phyloP scores from a whole-genome alignment of 2,113 vertebrate species.

The Uropsilus gracilis region DNA sequence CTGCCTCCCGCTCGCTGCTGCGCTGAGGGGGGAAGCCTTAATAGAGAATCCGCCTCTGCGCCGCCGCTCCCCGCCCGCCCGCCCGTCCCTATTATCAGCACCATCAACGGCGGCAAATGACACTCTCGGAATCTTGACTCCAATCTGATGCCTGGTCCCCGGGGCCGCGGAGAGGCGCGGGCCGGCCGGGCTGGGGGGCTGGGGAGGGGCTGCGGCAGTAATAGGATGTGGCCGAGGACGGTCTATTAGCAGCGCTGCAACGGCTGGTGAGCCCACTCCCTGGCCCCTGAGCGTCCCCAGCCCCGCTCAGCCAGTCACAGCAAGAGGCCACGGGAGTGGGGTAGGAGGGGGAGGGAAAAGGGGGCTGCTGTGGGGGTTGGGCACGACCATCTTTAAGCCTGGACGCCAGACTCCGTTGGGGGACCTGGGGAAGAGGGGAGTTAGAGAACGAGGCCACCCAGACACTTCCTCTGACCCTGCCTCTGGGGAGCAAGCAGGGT shows the following conservation, averaged over 20 bases:
- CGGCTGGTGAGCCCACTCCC: slow-evolving; percentile 58
- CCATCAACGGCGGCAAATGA: slow-evolving; percentile 80
- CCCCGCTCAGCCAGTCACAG: slow-evolving; percentile 22
- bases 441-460: background rate
- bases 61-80: slow-evolving; percentile 43
- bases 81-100: slow-evolving; percentile 79
- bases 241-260: slow-evolving; percentile 70
- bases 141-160: slow-evolving; percentile 82
- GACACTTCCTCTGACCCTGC: background rate
- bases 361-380: background rate
- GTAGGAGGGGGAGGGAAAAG: fast-evolving
- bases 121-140: slow-evolving; percentile 82
- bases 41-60: slow-evolving; percentile 76
- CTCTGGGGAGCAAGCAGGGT: background rate
- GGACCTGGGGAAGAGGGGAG: background rate
- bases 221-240: slow-evolving; percentile 74
- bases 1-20: slow-evolving; percentile 33
- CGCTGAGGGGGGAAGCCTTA: slow-evolving; percentile 63
- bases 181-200: slow-evolving; percentile 67
- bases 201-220: slow-evolving; percentile 60
- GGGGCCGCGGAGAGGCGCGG: slow-evolving; percentile 63
- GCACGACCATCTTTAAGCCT: background rate
- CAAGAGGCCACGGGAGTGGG: background rate
- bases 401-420: background rate
- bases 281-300: background rate